phyloP scores from a whole-genome alignment of 2,797 vertebrate species.

The Pristis pectinata region DNA sequence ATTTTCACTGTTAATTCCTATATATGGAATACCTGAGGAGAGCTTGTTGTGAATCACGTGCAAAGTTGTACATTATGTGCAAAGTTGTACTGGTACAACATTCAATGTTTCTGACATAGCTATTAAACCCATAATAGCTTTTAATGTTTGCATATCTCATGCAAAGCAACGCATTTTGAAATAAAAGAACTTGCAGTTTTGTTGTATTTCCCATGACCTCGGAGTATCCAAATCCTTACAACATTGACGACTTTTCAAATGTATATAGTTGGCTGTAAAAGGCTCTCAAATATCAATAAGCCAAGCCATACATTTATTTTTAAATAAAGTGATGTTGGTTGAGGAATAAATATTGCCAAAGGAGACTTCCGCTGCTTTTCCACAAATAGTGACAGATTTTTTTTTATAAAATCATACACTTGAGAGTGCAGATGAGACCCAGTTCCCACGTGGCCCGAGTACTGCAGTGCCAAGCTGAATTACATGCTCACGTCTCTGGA shows the following conservation, averaged over 20 bases:
- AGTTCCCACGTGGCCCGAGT: neutral
- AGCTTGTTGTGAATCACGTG: neutral
- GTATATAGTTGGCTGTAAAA: too few species aligned
- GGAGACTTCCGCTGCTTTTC: too few species aligned
- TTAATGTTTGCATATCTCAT: neutral
- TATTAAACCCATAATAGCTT: neutral
- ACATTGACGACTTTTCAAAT: neutral
- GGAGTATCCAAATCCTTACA: neutral
- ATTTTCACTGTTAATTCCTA: neutral
- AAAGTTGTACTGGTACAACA: neutral
- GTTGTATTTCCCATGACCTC: neutral
- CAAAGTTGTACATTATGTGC: neutral
- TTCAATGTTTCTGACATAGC: neutral
- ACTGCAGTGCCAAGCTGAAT: neutral
- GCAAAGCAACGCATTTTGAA: neutral
- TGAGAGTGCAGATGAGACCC: neutral
- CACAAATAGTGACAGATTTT: neutral
- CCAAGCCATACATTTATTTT: neutral
- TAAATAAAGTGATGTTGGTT: neutral
- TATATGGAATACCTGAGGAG: neutral
- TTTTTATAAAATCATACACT: neutral
- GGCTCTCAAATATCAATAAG: neutral
- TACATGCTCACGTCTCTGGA: neutral
- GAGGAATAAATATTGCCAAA: neutral
- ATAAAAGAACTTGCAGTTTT: neutral